Conservation (phyloP, 2,797 vertebrate genomes). For the Hybognathus amarus region DNA sequence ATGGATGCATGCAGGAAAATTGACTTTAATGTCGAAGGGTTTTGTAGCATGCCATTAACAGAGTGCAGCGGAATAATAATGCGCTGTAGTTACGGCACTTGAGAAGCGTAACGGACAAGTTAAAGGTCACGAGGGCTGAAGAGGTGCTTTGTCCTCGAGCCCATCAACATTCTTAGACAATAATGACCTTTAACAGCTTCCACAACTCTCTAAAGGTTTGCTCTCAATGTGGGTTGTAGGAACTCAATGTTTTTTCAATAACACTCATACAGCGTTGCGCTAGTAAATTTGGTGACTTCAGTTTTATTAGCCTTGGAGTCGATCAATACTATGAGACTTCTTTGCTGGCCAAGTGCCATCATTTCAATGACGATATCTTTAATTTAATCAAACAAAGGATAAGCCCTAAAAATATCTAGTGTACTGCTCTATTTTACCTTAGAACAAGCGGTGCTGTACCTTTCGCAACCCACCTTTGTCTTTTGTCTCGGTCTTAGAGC, state of each 20-base stretch:
- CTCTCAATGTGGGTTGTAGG: conserved; percentile 4
- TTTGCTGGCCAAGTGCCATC: neutral
- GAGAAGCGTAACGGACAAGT: conserved; percentile 34
- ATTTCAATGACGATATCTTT: neutral
- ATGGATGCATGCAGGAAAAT: conserved; percentile 24
- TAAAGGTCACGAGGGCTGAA: conserved; percentile 43
- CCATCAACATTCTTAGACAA: conserved; percentile 44
- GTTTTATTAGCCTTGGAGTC: conserved; percentile 11
- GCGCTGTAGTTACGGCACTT: conserved; percentile 41
- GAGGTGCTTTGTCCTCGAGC: conserved; percentile 34
- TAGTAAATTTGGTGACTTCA: neutral
- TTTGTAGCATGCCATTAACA: conserved; percentile 32
- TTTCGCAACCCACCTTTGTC: conserved; percentile 25
- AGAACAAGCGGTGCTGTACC: neutral
- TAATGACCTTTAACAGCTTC: conserved; percentile 51
- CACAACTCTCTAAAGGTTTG: conserved; percentile 32
- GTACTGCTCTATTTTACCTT: neutral
- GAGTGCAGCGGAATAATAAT: conserved; percentile 44
- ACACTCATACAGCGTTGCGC: conserved; percentile 21
- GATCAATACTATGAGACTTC: conserved; percentile 6
- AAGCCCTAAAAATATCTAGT: neutral
- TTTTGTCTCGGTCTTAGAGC: conserved; percentile 32
- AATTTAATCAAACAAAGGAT: neutral
- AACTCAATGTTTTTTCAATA: conserved; percentile 31
- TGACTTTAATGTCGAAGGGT: conserved; percentile 19